These are phyloP conservation scores for Chrysodeixis includens DNA, from an alignment of 2,888 invertebrate genomes.

Conservation along the genomic window DNA sequence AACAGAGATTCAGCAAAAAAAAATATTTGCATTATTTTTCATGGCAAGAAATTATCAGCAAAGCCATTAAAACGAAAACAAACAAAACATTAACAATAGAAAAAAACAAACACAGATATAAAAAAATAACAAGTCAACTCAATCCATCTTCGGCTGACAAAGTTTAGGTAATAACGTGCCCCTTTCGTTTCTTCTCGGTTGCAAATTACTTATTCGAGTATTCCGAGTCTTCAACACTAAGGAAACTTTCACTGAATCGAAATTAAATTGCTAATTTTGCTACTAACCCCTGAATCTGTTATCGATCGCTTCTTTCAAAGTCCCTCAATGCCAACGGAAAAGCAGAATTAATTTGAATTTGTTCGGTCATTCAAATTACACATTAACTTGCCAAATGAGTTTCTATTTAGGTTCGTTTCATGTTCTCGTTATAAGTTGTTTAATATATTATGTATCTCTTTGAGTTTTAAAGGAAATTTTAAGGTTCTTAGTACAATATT, in stretches of 20 bases:
- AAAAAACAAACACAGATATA: slow-evolving; percentile 30
- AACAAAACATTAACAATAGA: neutral
- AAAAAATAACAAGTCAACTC: slow-evolving; percentile 62
- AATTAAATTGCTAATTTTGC: slow-evolving; percentile 83
- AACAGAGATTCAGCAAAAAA: too few relatives aligned
- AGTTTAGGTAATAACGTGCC: slow-evolving; percentile 70
- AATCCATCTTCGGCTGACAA: slow-evolving; percentile 75
- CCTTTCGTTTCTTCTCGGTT: slow-evolving; percentile 70
- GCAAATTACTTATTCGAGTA: slow-evolving; percentile 75
- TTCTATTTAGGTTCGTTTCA: slow-evolving; percentile 50
- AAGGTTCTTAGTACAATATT: neutral
- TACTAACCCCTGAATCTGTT: slow-evolving; percentile 76
- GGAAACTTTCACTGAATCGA: slow-evolving; percentile 77
- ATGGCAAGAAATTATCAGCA: neutral
- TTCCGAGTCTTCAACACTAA: slow-evolving; percentile 68
- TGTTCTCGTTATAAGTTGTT: slow-evolving; percentile 39
- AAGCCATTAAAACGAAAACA: neutral
- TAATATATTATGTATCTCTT: slow-evolving; percentile 7
- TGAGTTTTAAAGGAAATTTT: neutral
- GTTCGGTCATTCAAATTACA: slow-evolving; percentile 61
- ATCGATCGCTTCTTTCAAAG: slow-evolving; percentile 72
- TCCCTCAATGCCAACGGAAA: slow-evolving; percentile 61
- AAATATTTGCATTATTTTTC: too few relatives aligned
- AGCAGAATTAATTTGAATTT: slow-evolving; percentile 72
- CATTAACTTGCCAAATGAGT: slow-evolving; percentile 58